Percentiles rank a stretch among this genome's conserved stretches.
phyloP scores from a whole-genome alignment of 1,140 invertebrate species.

The Diachasmimorpha longicaudata region DNA sequence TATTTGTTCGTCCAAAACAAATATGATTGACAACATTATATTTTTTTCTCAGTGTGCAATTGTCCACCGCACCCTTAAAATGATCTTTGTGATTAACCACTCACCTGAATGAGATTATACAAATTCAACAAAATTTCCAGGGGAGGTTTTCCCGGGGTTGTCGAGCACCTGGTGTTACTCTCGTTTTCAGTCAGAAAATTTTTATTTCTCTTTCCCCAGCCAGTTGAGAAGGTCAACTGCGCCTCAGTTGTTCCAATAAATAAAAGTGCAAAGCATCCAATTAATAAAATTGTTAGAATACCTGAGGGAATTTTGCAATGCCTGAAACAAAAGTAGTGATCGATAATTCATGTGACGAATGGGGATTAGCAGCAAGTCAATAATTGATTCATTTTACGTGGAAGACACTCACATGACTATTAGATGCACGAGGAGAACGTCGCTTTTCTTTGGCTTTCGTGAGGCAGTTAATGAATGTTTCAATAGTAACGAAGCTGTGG shows the following conservation, averaged over 20 bases:
- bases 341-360: not conserved
- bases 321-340: conserved; percentile 22
- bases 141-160: not conserved
- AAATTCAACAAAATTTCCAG: conserved; percentile 11
- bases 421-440: not conserved
- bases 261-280: conserved; percentile 34
- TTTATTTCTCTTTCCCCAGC: conserved; percentile 52
- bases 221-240: conserved; percentile 56
- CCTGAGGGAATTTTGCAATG: conserved; percentile 27
- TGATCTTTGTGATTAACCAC: not conserved
- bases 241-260: conserved; percentile 34
- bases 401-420: not conserved
- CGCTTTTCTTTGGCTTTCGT: not conserved
- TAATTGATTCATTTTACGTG: not conserved
- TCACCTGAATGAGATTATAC: conserved; percentile 6
- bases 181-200: conserved; percentile 29
- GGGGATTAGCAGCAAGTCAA: not conserved
- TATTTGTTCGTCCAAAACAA: no score
- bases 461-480: not conserved
- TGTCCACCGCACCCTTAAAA: no score
- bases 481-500: not conserved
- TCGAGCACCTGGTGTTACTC: not conserved
- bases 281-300: conserved; percentile 29
- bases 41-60: no score
- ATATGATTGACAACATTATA: no score